phyloP scores from a whole-genome alignment of 2,888 invertebrate species.

The Lordiphosa fenestrarum region DNA sequence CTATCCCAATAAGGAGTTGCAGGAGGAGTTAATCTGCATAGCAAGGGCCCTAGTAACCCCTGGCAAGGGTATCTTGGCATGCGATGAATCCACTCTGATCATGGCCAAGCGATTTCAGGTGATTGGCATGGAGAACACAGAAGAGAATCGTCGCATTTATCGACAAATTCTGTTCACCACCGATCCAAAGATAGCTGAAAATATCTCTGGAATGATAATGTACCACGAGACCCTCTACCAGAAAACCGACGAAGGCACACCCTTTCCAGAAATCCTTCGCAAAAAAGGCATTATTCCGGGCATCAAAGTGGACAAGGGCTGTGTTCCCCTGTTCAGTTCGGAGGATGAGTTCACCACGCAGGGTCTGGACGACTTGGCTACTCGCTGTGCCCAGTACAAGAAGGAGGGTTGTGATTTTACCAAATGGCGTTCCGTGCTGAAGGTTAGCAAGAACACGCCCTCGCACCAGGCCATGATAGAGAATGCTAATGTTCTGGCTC shows the following conservation, averaged over 20 bases:
- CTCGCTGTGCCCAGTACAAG: conserved; percentile 97
- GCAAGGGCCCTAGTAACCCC: conserved; percentile 94
- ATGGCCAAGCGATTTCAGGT: conserved; percentile 82
- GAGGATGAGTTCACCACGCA: conserved; percentile 98
- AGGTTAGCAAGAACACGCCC: conserved; percentile 94
- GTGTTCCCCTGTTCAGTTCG: conserved; percentile 95
- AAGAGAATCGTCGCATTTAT: conserved; percentile 93
- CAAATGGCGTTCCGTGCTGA: conserved; percentile 98
- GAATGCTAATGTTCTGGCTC: conserved; percentile 97
- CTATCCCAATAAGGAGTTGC: conserved; percentile 90
- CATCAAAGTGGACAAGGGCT: conserved; percentile 98
- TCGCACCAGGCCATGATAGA: conserved; percentile 94
- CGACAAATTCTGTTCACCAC: conserved; percentile 93
- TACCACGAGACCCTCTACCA: conserved; percentile 99
- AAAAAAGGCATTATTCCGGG: conserved; percentile 95
- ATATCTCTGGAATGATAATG: conserved; percentile 97
- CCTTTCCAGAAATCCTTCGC: conserved; percentile 91
- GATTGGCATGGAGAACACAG: conserved; percentile 95
- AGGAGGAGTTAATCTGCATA: conserved; percentile 92
- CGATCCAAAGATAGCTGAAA: conserved; percentile 86
- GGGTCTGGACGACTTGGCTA: conserved; percentile 95
- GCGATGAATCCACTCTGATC: conserved; percentile 94
- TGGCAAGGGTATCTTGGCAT: conserved; percentile 98
- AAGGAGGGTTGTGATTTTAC: conserved; percentile 98
- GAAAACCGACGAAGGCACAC: conserved; percentile 91